Percentiles rank a stretch among this genome's conserved stretches.
Evolutionary conservation across 2,888 invertebrate species (phyloP).

Genomic region (Folsomia manolachei): DNA sequence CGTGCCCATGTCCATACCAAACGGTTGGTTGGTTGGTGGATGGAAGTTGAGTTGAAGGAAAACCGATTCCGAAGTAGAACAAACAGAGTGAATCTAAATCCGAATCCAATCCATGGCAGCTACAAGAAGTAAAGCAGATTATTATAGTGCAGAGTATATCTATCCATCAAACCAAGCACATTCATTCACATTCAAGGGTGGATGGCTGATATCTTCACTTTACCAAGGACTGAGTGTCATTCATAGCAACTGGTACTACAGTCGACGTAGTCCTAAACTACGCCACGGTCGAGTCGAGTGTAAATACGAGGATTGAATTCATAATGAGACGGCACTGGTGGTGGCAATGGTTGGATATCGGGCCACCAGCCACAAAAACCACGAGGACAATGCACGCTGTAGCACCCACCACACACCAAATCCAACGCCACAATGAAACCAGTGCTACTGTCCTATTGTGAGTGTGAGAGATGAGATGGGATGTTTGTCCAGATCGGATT

Average conservation of each 20-base stretch:
- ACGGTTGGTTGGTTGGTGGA: too few relatives aligned
- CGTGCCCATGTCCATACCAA: neutral
- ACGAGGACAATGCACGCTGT: neutral
- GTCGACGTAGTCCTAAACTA: neutral
- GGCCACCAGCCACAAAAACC: neutral
- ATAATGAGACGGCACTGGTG: neutral
- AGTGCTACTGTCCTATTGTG: too few relatives aligned
- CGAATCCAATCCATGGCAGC: constrained; percentile 18
- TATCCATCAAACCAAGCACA: too few relatives aligned
- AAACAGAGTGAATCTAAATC: constrained; percentile 27
- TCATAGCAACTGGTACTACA: neutral
- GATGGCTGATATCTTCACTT: neutral
- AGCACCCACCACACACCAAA: neutral
- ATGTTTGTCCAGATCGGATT: neutral
- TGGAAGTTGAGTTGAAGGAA: neutral
- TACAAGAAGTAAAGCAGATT: neutral
- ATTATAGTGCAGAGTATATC: neutral
- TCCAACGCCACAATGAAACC: too few relatives aligned
- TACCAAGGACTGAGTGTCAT: neutral
- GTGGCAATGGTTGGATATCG: neutral
- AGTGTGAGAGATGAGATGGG: neutral
- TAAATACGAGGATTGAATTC: constrained; percentile 18
- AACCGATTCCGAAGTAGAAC: constrained; percentile 18
- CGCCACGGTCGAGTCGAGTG: constrained; percentile 16
- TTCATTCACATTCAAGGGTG: neutral